phyloP scores from a whole-genome alignment of 2,113 vertebrate genomes.

The Neodontobutis hainanensis region DNA sequence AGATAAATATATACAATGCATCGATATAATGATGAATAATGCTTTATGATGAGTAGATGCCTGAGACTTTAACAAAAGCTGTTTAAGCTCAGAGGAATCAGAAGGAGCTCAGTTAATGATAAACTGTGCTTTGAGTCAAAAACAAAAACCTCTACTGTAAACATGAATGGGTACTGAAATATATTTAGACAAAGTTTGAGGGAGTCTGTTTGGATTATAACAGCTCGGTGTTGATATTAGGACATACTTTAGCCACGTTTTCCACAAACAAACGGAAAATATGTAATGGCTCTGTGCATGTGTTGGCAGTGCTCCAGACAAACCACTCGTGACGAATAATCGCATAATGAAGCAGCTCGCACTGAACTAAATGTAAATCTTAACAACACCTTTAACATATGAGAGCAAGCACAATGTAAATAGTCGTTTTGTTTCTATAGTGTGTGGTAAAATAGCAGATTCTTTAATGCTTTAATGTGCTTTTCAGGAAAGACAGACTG shows the following conservation, averaged over 20 bases:
- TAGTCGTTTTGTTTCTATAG: too few species aligned
- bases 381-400: too few species aligned
- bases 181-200: constrained; percentile 43
- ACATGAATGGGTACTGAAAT: constrained; percentile 22
- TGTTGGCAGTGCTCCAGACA: constrained; percentile 32
- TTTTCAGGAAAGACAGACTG: too few species aligned
- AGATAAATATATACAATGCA: too few species aligned
- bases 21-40: too few species aligned
- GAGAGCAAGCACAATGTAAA: too few species aligned
- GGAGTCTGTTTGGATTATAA: constrained; percentile 39
- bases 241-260: constrained; percentile 32
- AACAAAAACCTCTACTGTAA: constrained; percentile 37
- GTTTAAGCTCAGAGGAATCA: constrained; percentile 36
- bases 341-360: constrained; percentile 34
- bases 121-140: constrained; percentile 25
- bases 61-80: constrained; percentile 5
- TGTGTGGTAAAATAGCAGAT: too few species aligned
- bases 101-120: constrained; percentile 52
- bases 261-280: constrained; percentile 37
- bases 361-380: too few species aligned
- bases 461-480: too few species aligned
- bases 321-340: too few species aligned
- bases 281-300: constrained; percentile 40
- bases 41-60: too few species aligned
- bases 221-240: constrained; percentile 45